Conservation (phyloP, 2,113 vertebrate species). For the Eurypyga helias region DNA sequence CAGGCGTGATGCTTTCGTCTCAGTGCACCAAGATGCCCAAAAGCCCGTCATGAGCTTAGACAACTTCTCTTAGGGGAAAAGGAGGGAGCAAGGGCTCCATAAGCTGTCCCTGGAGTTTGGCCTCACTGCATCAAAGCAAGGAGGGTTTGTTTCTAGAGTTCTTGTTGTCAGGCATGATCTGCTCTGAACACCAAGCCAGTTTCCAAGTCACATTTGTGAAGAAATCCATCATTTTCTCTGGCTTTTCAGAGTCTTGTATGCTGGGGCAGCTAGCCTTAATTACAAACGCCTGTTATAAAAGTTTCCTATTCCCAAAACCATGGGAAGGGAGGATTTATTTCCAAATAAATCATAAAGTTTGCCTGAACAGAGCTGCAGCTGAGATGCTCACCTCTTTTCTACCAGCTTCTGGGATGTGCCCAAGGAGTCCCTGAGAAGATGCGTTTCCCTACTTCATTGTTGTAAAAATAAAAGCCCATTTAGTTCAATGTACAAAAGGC, state of each 20-base stretch:
- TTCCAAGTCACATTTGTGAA: not conserved
- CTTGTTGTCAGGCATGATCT: not conserved
- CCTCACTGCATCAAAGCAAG: not conserved
- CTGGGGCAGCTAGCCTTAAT: not conserved
- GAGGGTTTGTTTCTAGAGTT: not conserved
- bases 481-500: not conserved
- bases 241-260: not conserved
- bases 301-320: not conserved
- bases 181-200: not conserved
- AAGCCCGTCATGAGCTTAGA: not conserved
- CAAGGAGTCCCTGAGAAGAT: not conserved
- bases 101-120: not conserved
- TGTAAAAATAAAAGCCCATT: conserved; percentile 6
- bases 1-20: not conserved
- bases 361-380: not conserved
- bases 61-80: not conserved
- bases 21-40: accelerated
- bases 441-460: not conserved
- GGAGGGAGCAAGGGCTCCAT: not conserved
- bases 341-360: not conserved
- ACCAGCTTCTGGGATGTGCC: not conserved
- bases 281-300: not conserved
- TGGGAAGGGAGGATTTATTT: not conserved
- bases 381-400: not conserved
- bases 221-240: not conserved